Evolutionary conservation across 2,888 invertebrate genomes (phyloP), one percentile per base, ranked within the genome.

Genomic region (Ophonus ardosiacus): DNA sequence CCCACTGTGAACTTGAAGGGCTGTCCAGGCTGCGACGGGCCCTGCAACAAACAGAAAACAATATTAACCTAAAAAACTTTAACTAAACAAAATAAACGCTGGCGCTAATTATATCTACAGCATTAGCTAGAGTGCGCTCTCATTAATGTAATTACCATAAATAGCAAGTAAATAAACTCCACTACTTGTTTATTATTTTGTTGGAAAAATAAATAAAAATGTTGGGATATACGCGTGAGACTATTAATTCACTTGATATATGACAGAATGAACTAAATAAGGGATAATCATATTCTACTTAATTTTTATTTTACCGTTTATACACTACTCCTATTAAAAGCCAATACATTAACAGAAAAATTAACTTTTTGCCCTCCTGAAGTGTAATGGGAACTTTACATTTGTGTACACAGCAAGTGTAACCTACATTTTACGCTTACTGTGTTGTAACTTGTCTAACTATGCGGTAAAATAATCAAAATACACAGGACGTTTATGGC

Each of bases 1-100:
- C 96, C 95, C 87, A 98, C 96, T 86, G 98, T 97, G 92, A 98
- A 98, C 92, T 98, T 98, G 92, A 98, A 97, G 86, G 97, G 97
- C 92, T 98, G 98, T 57, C 97, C 97, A 87, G 97, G 96, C 91
- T 97, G 97, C 87, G 96, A 96, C 87, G 96, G 96, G 89, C 96
- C 96, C 96, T 96, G 94, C 86, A 93, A 93, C 89, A 90, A 89
- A 90, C 90, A 88, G 88, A 89, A 87, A 87, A 88, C 38, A 68
- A 38, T 38, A 68, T 68, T 38, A 68, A 38, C 21, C 15, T 61
- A 61, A 13, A 18, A 63, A 63, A 63, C 24, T 21, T 2, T 8
- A 63, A 63, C 8, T 24, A 63, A 21, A 51, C 43, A 51, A 51
- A 51, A 51, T 0, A 51, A 51, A 51, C 43, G 8, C 13, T 13